Evolutionary conservation across 2,113 vertebrate species (phyloP), one percentile per base, ranked within the genome.

Genomic region (Haemorhous mexicanus): DNA sequence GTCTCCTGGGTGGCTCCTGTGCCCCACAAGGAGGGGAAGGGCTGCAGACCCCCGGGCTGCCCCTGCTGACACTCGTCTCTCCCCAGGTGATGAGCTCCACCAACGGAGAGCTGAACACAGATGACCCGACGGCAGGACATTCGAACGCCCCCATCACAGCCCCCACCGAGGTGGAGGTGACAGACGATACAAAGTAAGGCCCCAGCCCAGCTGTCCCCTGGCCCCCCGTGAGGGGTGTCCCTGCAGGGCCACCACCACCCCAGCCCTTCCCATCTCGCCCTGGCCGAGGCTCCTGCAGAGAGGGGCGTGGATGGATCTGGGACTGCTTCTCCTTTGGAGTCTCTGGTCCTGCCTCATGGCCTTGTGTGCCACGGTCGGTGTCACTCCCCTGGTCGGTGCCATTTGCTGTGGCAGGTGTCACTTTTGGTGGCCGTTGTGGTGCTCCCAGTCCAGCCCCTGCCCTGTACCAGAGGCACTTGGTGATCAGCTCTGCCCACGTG

Each of bases 91-190:
- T 99, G 98, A 99, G 99, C 97, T 99, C 99, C 82, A 99, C 99
- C 49, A 99, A 99, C 2, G 99, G 99, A 20, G 99, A 99, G 98
- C 98, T 99, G 97, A 99, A 99, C 95, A 98, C 99, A 0, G 99
- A 99, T 0, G 99, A 99, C 96, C 99, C 99, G 16, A 99, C 99
- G 2, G 99, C 99, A 6, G 99, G 99, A 95, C 99, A 99, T 96
- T 99, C 99, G 72, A 99, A 99, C 7, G 99, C 99, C 72, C 99
- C 99, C 96, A 99, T 99, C 98, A 99, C 99, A 4, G 99, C 99
- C 52, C 98, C 99, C 22, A 98, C 99, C 2, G 99, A 99, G 95
- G 98, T 99, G 67, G 99, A 99, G 96, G 99, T 99, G 98, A 98
- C 99, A 8, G 99, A 99, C 20, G 99, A 99, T 97, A 99, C 99